Conservation (phyloP, 2,888 invertebrate genomes). For the Chorisops tibialis region DNA sequence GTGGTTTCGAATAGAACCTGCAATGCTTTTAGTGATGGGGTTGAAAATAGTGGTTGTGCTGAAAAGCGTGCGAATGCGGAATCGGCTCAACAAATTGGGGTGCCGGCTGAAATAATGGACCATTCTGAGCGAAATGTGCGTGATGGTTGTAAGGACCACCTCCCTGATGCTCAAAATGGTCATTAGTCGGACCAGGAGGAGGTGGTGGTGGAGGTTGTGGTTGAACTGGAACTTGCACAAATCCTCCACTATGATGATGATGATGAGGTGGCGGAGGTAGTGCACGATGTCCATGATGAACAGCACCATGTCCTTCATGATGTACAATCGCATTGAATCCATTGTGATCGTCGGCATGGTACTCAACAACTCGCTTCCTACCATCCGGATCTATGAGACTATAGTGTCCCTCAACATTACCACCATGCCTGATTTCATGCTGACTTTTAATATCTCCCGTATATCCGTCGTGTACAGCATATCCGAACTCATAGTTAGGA, state of each 20-base stretch:
- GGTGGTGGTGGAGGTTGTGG: slow-evolving; percentile 6
- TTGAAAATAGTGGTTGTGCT: too few species aligned
- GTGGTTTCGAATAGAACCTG: too few species aligned
- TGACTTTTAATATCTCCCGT: slow-evolving; percentile 52
- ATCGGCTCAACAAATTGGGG: too few species aligned
- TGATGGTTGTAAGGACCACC: too few species aligned
- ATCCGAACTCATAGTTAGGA: slow-evolving; percentile 50
- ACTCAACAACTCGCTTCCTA: slow-evolving; percentile 49
- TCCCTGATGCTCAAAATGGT: too few species aligned
- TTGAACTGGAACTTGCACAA: not conserved
- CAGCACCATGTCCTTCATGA: slow-evolving; percentile 38
- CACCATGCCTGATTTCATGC: slow-evolving; percentile 50
- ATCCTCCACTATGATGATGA: slow-evolving; percentile 17
- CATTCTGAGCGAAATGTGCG: too few species aligned
- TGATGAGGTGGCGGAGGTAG: slow-evolving; percentile 29
- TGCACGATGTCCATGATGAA: slow-evolving; percentile 16
- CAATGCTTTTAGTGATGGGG: too few species aligned
- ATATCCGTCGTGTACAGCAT: slow-evolving; percentile 48
- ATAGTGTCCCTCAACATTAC: slow-evolving; percentile 49
- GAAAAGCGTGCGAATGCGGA: too few species aligned
- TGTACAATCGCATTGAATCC: slow-evolving; percentile 50
- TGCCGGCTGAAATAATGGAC: too few species aligned
- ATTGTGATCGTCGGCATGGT: slow-evolving; percentile 47
- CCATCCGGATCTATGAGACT: slow-evolving; percentile 50
- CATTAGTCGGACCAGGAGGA: not conserved